phyloP scores from a whole-genome alignment of 92 coral and sea anemone species.

The Zoanthus solanderi region DNA sequence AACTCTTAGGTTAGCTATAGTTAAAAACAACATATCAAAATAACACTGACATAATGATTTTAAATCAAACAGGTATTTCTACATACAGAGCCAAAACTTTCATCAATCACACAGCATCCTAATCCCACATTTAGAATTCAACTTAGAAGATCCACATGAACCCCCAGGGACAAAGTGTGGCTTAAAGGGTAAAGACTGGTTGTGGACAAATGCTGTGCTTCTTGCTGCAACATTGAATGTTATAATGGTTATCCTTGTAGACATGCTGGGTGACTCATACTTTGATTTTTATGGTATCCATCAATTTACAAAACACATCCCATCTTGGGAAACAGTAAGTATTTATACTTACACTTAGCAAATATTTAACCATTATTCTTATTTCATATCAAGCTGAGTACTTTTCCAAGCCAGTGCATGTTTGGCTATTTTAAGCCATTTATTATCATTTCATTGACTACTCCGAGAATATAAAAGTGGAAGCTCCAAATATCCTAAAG shows the following conservation, averaged over 20 bases:
- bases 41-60: neutral
- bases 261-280: conserved; percentile 58
- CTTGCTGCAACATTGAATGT: conserved; percentile 52
- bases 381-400: too few species aligned
- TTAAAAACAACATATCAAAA: too few species aligned
- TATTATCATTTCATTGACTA: too few species aligned
- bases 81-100: conserved; percentile 54
- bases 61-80: conserved; percentile 49
- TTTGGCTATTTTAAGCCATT: too few species aligned
- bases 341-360: neutral
- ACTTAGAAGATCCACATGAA: conserved; percentile 14
- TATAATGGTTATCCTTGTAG: conserved; percentile 56
- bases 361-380: too few species aligned
- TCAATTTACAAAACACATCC: conserved; percentile 49
- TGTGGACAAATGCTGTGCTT: conserved; percentile 46
- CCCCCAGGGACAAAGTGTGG: conserved; percentile 41
- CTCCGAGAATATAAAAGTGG: too few species aligned
- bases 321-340: conserved; percentile 42
- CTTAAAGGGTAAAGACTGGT: conserved; percentile 58
- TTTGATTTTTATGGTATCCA: conserved; percentile 74
- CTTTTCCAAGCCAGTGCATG: too few species aligned
- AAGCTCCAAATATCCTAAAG: too few species aligned
- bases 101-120: conserved; percentile 56
- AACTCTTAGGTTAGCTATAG: too few species aligned
- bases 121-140: conserved; percentile 65